Conservation (phyloP, 2,797 vertebrate genomes). For the Labroides dimidiatus region DNA sequence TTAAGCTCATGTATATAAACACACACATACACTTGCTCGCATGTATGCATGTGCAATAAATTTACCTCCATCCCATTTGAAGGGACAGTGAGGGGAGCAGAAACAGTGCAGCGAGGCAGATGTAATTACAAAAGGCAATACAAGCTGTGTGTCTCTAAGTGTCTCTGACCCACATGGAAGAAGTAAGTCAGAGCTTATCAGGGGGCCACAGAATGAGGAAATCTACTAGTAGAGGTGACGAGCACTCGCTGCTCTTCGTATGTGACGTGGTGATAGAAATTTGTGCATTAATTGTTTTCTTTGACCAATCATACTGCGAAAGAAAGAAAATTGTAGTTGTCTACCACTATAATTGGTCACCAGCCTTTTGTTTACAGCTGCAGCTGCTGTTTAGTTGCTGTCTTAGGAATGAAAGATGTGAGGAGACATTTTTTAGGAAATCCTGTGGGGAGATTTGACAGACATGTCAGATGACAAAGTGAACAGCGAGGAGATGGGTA, state of each 20-base stretch:
- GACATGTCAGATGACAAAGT: constrained; percentile 71
- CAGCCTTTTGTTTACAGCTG: constrained; percentile 19
- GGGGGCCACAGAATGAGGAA: constrained; percentile 68
- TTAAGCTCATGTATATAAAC: constrained; percentile 26
- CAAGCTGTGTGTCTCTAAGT: constrained; percentile 67
- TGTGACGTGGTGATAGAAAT: constrained; percentile 25
- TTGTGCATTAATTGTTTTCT: constrained; percentile 20
- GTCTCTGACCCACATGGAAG: constrained; percentile 73
- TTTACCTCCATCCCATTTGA: constrained; percentile 43
- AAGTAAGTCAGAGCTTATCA: constrained; percentile 82
- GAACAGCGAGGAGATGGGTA: constrained; percentile 63
- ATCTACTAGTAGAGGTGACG: constrained; percentile 62
- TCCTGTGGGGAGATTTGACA: constrained; percentile 62
- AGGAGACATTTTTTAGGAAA: constrained; percentile 15
- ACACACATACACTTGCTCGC: not conserved
- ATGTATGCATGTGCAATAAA: constrained; percentile 38
- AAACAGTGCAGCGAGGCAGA: constrained; percentile 73
- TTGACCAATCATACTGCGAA: constrained; percentile 6
- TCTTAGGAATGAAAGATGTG: constrained; percentile 24
- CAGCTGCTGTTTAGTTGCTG: constrained; percentile 32
- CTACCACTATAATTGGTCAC: not conserved
- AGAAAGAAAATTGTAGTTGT: constrained; percentile 21
- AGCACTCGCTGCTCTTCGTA: constrained; percentile 67
- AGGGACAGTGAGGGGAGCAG: constrained; percentile 46
- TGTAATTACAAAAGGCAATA: constrained; percentile 82